A percentile compares a stretch with the other conserved stretches of the same genome.
Conservation (phyloP, 2,113 vertebrate species). For the Barnardius zonarius region DNA sequence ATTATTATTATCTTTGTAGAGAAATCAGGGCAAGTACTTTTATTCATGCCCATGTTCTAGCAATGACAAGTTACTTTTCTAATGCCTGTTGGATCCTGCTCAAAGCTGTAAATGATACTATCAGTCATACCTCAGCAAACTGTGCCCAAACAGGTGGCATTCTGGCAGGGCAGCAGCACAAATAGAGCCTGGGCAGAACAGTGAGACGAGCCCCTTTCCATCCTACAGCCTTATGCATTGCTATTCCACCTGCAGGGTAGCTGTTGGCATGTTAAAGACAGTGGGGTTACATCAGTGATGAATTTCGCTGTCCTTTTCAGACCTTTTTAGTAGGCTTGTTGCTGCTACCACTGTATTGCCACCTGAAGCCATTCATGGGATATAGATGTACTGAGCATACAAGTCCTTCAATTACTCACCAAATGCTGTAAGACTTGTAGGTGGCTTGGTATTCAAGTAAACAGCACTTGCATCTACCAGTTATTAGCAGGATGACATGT, state of each 20-base stretch:
- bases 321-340: not conserved
- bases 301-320: not conserved
- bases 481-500: not conserved
- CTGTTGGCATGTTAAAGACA: not conserved
- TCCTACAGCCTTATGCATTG: not conserved
- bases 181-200: not conserved
- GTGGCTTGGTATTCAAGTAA: slow-evolving; percentile 1
- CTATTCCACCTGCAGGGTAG: not conserved
- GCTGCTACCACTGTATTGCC: not conserved
- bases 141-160: fast-evolving
- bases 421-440: slow-evolving; percentile 41
- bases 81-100: fast-evolving
- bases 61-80: not conserved
- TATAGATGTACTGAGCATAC: slow-evolving; percentile 18
- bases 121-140: not conserved
- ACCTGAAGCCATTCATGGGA: slow-evolving; percentile 12
- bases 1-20: not conserved
- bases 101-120: not conserved
- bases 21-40: slow-evolving; percentile 50
- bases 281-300: not conserved
- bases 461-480: not conserved
- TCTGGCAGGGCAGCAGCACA: not conserved
- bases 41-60: not conserved
- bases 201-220: not conserved
- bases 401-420: slow-evolving; percentile 27